Base-by-base conservation (phyloP, 2,797 vertebrate genomes). In the Sparidentex hasta region DNA sequence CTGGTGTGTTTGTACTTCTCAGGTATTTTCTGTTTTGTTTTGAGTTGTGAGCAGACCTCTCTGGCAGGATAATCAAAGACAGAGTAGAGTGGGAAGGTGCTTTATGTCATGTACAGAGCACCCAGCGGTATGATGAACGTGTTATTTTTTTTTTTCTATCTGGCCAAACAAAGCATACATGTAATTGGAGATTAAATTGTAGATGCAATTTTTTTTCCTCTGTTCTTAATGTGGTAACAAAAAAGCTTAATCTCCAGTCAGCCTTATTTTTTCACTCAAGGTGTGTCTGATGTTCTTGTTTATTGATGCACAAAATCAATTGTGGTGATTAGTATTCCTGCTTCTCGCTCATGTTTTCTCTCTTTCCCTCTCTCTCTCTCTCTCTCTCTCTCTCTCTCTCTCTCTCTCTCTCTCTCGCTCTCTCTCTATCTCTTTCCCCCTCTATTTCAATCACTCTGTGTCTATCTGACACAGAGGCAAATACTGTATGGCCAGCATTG, bases 281-380 rank as follows among this genome's bases (percentile, higher is more conserved):
- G 70, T 56, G 16, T 59, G 41, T 72, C 59, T 81, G 67, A 75
- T 80, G 68, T 71, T 85, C 63, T 63, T 81, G 71, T 86, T 83
- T 87, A 84, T 83, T 83, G 69, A 88, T 68, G 83, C 82, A 64
- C 65, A 81, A 80, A 84, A 83, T 85, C 74, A 72, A 74, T 84
- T 58, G 67, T 46, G 72, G 17, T 81, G 46, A 83, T 87, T 80
- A 80, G 65, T 84, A 68, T 82, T 84, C 66, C 13, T 20, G 38
- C 44, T 38, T 68, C 27, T 81, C 7, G 2, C 54, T 50, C 46
- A 44, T 13, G 21, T 17, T 23, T 16, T 64, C 51, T 1, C 43
- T 27, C 43, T 46, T 25, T 25, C 17, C 5, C 23, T 3, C 33
- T 38, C 33, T 33, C 33, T 33, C 33, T 29, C 29, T 29, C 29